These are phyloP conservation scores for Eristalinus aeneus DNA, from an alignment of 2,888 invertebrate species.

Conservation along the genomic window DNA sequence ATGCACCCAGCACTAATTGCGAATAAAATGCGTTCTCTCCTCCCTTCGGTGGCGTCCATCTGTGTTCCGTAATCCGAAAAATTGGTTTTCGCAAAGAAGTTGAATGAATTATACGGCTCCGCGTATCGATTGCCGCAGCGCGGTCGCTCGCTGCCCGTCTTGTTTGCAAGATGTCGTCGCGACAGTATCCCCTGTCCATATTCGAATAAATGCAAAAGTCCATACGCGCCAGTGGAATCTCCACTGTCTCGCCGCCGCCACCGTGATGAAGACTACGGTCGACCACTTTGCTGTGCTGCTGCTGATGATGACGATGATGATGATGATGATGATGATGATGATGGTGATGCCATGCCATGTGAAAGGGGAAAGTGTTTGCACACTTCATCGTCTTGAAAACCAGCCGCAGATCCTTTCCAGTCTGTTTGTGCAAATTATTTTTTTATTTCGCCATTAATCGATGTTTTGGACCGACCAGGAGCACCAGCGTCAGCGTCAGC, in stretches of 20 bases:
- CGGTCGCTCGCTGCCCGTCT: slow-evolving; percentile 19
- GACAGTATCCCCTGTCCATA: slow-evolving; percentile 60
- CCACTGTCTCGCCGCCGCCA: slow-evolving; percentile 35
- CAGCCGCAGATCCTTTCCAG: slow-evolving; percentile 18
- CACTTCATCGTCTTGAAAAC: slow-evolving; percentile 30
- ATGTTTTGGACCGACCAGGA: slow-evolving; percentile 36
- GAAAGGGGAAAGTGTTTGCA: slow-evolving; percentile 70
- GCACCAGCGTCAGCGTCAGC: slow-evolving; percentile 22
- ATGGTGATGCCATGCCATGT: slow-evolving; percentile 60
- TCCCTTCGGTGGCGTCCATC: neutral
- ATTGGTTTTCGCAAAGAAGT: slow-evolving; percentile 46
- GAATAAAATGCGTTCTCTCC: slow-evolving; percentile 38
- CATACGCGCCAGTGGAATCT: slow-evolving; percentile 30
- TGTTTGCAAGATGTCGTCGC: slow-evolving; percentile 51
- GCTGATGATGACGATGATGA: slow-evolving; percentile 7
- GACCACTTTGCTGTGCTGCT: slow-evolving; percentile 5
- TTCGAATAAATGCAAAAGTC: slow-evolving; percentile 16
- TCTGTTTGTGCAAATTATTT: slow-evolving; percentile 34
- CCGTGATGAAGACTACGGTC: slow-evolving; percentile 20
- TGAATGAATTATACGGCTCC: slow-evolving; percentile 58
- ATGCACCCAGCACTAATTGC: slow-evolving; percentile 57
- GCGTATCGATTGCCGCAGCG: neutral
- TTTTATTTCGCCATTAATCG: slow-evolving; percentile 65
- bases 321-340: slow-evolving; percentile 17
- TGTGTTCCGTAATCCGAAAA: slow-evolving; percentile 21